Evolutionary conservation across 2,797 vertebrate species (phyloP).

Genomic region (Steatocranus sp.): DNA sequence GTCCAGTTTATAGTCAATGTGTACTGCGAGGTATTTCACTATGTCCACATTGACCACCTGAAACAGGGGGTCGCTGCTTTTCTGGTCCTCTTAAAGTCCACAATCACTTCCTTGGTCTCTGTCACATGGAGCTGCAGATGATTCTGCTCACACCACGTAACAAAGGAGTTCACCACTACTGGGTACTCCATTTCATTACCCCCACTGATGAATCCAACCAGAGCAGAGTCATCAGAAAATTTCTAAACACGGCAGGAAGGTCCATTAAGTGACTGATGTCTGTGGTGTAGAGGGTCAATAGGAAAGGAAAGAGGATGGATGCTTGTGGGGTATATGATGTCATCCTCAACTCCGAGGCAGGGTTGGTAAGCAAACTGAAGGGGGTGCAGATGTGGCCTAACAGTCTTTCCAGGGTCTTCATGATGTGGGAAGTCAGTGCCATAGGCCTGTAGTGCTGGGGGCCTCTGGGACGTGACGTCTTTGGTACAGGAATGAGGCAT

Average conservation of each 20-base stretch:
- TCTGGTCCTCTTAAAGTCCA: background rate
- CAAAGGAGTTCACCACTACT: background rate
- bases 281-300: background rate
- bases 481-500: background rate
- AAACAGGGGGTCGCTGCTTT: background rate
- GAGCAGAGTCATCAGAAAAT: background rate
- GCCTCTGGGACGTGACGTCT: background rate
- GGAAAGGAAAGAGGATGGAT: background rate
- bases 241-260: background rate
- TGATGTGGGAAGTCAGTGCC: background rate
- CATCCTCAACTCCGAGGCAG: background rate
- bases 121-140: background rate
- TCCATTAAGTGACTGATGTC: background rate
- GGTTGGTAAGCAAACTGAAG: background rate
- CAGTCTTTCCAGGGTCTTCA: background rate
- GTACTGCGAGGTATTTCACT: background rate
- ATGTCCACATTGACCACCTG: background rate
- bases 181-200: background rate
- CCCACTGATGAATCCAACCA: background rate
- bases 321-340: background rate
- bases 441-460: background rate
- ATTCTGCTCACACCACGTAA: background rate
- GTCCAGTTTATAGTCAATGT: background rate
- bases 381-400: background rate
- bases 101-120: background rate